Percentiles rank a stretch among this genome's conserved stretches.
Evolutionary conservation across 2,888 invertebrate species (phyloP).

Genomic region (Hipparchia sbordonii): DNA sequence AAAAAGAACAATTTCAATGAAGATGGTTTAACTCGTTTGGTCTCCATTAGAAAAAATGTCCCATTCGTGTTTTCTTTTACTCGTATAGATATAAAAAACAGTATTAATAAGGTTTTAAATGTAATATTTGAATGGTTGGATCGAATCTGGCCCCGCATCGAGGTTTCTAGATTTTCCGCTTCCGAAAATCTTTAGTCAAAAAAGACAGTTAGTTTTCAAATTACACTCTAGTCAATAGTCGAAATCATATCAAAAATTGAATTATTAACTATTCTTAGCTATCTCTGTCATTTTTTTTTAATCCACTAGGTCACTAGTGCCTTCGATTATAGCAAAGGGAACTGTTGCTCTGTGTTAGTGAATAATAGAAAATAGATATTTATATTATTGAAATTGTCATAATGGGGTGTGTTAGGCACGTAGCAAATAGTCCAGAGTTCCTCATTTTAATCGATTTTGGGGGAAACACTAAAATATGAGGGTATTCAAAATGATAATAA

Average conservation of each 20-base stretch:
- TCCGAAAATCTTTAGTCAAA: constrained; percentile 39
- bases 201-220: constrained; percentile 43
- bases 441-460: background rate
- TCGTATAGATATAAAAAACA: constrained; percentile 55
- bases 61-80: constrained; percentile 54
- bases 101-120: constrained; percentile 66
- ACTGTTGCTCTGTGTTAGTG: constrained; percentile 75
- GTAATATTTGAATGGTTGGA: constrained; percentile 38
- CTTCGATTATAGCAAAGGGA: constrained; percentile 53
- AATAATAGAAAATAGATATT: constrained; percentile 57
- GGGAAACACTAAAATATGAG: background rate
- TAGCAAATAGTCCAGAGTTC: constrained; percentile 27
- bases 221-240: constrained; percentile 65
- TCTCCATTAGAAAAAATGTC: constrained; percentile 35
- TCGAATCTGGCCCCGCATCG: constrained; percentile 50
- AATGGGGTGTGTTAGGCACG: constrained; percentile 37
- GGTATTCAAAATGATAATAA: background rate
- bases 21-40: constrained; percentile 9
- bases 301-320: constrained; percentile 77
- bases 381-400: constrained; percentile 42
- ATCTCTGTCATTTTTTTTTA: constrained; percentile 37
- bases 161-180: constrained; percentile 39
- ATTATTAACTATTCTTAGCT: constrained; percentile 29
- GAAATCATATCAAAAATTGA: constrained; percentile 64
- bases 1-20: too few relatives aligned